Evolutionary conservation across 1,140 invertebrate genomes (phyloP).

Genomic region (Euwallacea similis): DNA sequence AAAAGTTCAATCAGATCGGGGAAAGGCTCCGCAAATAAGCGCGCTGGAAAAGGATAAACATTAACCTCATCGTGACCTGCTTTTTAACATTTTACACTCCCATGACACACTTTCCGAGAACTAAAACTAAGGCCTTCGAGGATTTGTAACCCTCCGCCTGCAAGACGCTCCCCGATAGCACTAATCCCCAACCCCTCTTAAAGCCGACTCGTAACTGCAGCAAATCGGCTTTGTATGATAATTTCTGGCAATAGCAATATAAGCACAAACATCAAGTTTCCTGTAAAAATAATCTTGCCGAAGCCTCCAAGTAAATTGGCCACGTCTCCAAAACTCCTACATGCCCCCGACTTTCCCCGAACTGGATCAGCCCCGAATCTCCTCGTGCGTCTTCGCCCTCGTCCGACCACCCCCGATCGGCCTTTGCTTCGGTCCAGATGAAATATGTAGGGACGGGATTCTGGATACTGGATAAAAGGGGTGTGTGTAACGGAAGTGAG

Average conservation of each 20-base stretch:
- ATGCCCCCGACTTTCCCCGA: conserved; percentile 15
- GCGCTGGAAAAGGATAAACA: conserved; percentile 28
- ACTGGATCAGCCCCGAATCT: not conserved
- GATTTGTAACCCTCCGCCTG: too few species aligned
- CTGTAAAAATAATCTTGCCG: not conserved
- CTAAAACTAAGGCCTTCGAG: too few species aligned
- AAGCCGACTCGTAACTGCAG: not conserved
- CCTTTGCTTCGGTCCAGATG: conserved; percentile 39
- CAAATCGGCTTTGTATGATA: not conserved
- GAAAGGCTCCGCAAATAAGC: not conserved
- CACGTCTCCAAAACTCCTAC: not conserved
- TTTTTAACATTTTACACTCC: conserved; percentile 32
- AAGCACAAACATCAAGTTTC: not conserved
- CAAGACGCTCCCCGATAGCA: too few species aligned
- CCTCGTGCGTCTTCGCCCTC: conserved; percentile 11
- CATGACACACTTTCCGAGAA: conserved; percentile 24
- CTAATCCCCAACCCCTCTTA: too few species aligned
- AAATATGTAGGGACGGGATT: conserved; percentile 35
- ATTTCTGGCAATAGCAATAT: not conserved
- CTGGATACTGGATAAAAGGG: conserved; percentile 39
- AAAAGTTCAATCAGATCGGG: conserved; percentile 1
- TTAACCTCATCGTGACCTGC: conserved; percentile 32
- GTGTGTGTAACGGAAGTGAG: conserved; percentile 29
- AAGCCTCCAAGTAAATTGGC: conserved; percentile 4
- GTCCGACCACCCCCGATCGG: conserved; percentile 25